phyloP scores from a whole-genome alignment of 92 coral and sea anemone species.

The Porites divaricata region DNA sequence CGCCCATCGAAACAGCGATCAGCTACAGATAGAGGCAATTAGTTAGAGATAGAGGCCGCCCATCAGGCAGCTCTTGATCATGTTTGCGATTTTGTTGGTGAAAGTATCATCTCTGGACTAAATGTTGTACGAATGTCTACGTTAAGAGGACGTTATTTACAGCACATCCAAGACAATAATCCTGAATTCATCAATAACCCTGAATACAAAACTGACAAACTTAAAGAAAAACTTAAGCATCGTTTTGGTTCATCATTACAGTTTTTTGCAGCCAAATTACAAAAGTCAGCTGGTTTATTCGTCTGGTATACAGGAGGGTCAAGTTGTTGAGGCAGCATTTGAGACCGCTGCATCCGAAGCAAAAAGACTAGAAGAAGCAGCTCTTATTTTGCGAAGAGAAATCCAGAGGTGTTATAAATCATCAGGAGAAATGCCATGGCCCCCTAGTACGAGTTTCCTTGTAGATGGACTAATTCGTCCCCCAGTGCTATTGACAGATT shows the following conservation, averaged over 20 bases:
- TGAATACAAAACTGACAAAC: conserved; percentile 7
- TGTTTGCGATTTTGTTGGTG: conserved; percentile 13
- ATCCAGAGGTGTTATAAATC: no score
- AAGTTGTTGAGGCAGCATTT: not conserved
- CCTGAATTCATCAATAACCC: conserved; percentile 6
- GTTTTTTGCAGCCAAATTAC: conserved; percentile 34
- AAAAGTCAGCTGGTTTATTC: conserved; percentile 10
- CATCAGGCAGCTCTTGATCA: conserved; percentile 26
- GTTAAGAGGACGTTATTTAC: not conserved
- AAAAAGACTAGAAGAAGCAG: not conserved
- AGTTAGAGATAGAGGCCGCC: conserved; percentile 25
- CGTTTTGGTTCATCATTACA: conserved; percentile 8
- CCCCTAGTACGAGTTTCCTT: not conserved
- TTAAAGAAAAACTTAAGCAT: no score
- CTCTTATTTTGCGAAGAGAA: not conserved
- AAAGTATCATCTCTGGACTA: conserved; percentile 8
- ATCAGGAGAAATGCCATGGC: not conserved
- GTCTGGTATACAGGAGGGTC: not conserved
- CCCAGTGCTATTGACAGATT: no score
- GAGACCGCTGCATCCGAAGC: not conserved
- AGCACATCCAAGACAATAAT: not conserved
- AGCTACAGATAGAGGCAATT: not conserved
- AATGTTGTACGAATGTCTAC: conserved; percentile 25
- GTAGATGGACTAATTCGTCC: not conserved
- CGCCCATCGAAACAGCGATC: conserved; percentile 18